A percentile compares a stretch with the other conserved stretches of the same genome.
phyloP scores from a whole-genome alignment of 2,113 vertebrate genomes.

The Ploceus nigricollis region DNA sequence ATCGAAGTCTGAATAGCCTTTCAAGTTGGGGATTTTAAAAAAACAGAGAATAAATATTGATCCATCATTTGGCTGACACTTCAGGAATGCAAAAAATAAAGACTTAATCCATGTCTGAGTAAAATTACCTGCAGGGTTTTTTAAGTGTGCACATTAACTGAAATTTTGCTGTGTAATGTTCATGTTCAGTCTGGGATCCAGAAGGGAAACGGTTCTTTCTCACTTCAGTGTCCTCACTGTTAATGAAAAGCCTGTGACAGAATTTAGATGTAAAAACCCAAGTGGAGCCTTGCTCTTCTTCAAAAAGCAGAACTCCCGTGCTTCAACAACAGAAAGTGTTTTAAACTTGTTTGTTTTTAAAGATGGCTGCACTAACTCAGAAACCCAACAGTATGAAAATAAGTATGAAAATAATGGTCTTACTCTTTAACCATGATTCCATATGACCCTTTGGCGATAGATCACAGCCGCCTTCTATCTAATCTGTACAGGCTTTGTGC shows the following conservation, averaged over 20 bases:
- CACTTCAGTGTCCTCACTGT: not conserved
- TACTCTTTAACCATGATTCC: not conserved
- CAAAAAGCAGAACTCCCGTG: not conserved
- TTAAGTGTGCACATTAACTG: not conserved
- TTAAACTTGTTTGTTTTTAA: not conserved
- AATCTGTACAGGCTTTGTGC: not conserved
- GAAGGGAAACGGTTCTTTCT: not conserved
- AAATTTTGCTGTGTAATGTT: not conserved
- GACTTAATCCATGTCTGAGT: not conserved
- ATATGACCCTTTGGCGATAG: not conserved
- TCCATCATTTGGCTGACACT: not conserved
- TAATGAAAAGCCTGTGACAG: not conserved
- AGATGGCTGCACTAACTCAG: not conserved
- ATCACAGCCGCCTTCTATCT: not conserved
- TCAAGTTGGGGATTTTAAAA: not conserved
- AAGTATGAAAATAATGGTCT: not conserved
- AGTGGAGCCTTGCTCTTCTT: not conserved
- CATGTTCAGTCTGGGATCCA: not conserved
- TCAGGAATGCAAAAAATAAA: not conserved
- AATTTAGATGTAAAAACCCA: not conserved
- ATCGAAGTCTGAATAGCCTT: not conserved
- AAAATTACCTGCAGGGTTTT: not conserved
- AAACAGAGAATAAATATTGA: not conserved
- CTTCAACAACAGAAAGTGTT: not conserved
- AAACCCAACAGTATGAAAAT: not conserved